A percentile compares a stretch with the other conserved stretches of the same genome.
Conservation (phyloP, 92 coral and sea anemone species). For the Anthopleura xanthogrammica region DNA sequence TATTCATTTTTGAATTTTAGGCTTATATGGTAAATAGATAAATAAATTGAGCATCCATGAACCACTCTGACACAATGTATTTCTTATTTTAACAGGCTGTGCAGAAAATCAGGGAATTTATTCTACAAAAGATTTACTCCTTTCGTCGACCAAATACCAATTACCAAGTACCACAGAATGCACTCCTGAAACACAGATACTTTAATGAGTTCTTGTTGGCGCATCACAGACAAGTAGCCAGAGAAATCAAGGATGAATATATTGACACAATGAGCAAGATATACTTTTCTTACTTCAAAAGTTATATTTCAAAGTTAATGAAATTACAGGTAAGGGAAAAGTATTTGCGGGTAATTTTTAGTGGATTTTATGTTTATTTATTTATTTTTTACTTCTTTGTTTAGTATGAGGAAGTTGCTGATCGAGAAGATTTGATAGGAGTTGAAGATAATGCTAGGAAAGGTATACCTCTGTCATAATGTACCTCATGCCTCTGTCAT, state of each 20-base stretch:
- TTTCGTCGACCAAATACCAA: conserved; percentile 96
- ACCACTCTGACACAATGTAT: too few species aligned
- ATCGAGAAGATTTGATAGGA: conserved; percentile 94
- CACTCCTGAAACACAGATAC: conserved; percentile 93
- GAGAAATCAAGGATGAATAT: conserved; percentile 91
- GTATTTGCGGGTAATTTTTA: background rate
- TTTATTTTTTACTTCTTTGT: background rate
- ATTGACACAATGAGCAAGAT: conserved; percentile 98
- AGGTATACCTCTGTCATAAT: conserved; percentile 30
- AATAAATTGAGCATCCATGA: too few species aligned
- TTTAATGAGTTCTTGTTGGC: conserved; percentile 92
- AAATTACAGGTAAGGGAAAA: conserved; percentile 66
- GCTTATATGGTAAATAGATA: too few species aligned
- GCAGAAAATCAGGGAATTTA: conserved; percentile 88
- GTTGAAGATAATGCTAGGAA: conserved; percentile 95
- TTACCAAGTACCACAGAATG: conserved; percentile 98
- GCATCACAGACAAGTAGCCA: conserved; percentile 96
- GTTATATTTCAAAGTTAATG: conserved; percentile 81
- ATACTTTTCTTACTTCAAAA: conserved; percentile 92
- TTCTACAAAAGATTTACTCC: conserved; percentile 83
- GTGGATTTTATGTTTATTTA: background rate
- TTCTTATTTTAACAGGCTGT: conserved; percentile 64
- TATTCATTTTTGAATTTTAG: too few species aligned
- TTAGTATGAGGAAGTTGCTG: conserved; percentile 92
- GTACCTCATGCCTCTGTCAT: background rate